Evolutionary conservation across 2,888 invertebrate genomes (phyloP).

Genomic region (Ectropis crepuscularia): DNA sequence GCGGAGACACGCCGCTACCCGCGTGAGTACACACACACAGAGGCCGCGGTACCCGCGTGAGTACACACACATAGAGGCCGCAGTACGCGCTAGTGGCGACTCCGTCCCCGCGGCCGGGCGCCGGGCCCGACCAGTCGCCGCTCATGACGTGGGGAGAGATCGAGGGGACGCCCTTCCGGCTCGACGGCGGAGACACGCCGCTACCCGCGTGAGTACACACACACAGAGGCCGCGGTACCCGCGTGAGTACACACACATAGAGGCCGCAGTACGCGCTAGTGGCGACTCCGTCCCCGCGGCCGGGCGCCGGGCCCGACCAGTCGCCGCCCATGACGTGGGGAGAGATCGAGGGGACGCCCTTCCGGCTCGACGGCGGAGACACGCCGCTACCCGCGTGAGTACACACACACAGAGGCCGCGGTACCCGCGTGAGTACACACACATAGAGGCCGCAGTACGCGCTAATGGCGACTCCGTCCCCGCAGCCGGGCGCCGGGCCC

Average conservation of each 20-base stretch:
- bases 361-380: constrained; percentile 95
- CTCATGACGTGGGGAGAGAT: constrained; percentile 99
- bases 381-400: constrained; percentile 90
- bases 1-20: constrained; percentile 93
- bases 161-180: constrained; percentile 97
- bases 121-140: constrained; percentile 91
- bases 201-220: constrained; percentile 83
- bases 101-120: constrained; percentile 96
- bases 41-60: constrained; percentile 88
- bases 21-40: constrained; percentile 77
- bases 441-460: constrained; percentile 68
- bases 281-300: constrained; percentile 95
- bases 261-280: constrained; percentile 85
- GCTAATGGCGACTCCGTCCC: constrained; percentile 95
- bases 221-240: constrained; percentile 90
- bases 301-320: constrained; percentile 89
- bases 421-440: constrained; percentile 83
- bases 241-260: constrained; percentile 73
- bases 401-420: too few species aligned
- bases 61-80: constrained; percentile 49
- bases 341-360: constrained; percentile 98
- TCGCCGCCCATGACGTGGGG: constrained; percentile 99
- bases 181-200: constrained; percentile 97
- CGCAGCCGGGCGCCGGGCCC: constrained; percentile 90
- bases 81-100: constrained; percentile 89